Evolutionary conservation across 2,113 vertebrate species (phyloP).

Genomic region (Steatornis caripensis): DNA sequence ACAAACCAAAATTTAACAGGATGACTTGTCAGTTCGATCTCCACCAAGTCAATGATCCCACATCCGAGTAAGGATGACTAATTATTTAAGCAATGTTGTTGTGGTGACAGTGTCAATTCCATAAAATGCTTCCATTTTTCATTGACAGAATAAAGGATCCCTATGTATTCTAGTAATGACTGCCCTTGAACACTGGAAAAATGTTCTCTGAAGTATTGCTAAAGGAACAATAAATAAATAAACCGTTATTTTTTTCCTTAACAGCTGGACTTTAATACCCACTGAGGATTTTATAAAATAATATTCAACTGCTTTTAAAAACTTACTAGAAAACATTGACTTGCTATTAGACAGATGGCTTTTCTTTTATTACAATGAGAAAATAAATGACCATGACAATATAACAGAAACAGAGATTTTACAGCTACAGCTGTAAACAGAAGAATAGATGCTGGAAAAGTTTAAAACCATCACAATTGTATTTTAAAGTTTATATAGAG

Average conservation of each 20-base stretch:
- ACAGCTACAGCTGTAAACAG: constrained; percentile 39
- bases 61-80: neutral
- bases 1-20: neutral
- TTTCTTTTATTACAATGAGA: constrained; percentile 31
- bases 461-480: neutral
- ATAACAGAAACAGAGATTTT: constrained; percentile 13
- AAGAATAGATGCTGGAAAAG: neutral
- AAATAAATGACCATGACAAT: constrained; percentile 7
- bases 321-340: constrained; percentile 6
- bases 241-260: neutral
- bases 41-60: neutral
- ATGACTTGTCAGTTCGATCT: neutral
- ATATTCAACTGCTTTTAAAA: constrained; percentile 4
- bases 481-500: constrained; percentile 13
- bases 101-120: neutral
- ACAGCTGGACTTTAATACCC: neutral
- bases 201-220: neutral
- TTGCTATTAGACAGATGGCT: neutral
- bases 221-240: neutral
- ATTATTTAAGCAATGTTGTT: neutral
- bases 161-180: neutral
- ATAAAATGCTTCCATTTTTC: constrained; percentile 18
- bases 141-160: constrained; percentile 17
- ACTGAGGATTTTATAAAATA: neutral
- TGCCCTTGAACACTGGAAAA: neutral